phyloP scores from a whole-genome alignment of 2,797 vertebrate species.

The Spea hammondii region DNA sequence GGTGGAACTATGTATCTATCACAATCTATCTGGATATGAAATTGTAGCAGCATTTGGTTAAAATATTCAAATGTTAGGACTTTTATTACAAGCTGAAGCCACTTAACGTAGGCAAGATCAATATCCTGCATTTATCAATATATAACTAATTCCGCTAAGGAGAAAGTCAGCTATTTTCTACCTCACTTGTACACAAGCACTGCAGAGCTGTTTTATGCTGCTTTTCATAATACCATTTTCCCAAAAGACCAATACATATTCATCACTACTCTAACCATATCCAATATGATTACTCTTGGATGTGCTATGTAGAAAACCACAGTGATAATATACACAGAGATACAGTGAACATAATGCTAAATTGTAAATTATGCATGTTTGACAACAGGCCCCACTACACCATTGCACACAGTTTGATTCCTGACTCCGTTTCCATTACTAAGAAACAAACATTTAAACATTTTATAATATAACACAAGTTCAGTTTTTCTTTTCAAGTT shows the following conservation, averaged over 20 bases:
- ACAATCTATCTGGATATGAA: too few species aligned
- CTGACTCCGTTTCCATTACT: not conserved
- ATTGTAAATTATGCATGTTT: constrained; percentile 34
- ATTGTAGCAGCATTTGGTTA: too few species aligned
- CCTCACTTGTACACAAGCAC: not conserved
- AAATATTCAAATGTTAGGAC: too few species aligned
- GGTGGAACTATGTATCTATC: too few species aligned
- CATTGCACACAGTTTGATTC: constrained; percentile 3
- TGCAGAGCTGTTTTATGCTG: constrained; percentile 10
- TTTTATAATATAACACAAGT: too few species aligned
- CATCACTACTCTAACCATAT: constrained; percentile 23
- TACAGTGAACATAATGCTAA: constrained; percentile 17
- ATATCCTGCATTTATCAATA: not conserved
- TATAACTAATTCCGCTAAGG: not conserved
- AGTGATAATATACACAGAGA: constrained; percentile 27
- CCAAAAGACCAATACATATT: constrained; percentile 41
- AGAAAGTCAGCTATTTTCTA: not conserved
- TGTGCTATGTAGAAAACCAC: constrained; percentile 25
- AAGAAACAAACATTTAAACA: too few species aligned
- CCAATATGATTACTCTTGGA: constrained; percentile 36
- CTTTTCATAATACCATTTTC: constrained; percentile 19
- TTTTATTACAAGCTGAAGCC: too few species aligned
- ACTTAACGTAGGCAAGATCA: not conserved
- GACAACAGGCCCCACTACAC: constrained; percentile 3
- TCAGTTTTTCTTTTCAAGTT: too few species aligned